These are phyloP conservation scores for Anoplopoma fimbria DNA, from an alignment of 2,113 vertebrate genomes.

Conservation along the genomic window DNA sequence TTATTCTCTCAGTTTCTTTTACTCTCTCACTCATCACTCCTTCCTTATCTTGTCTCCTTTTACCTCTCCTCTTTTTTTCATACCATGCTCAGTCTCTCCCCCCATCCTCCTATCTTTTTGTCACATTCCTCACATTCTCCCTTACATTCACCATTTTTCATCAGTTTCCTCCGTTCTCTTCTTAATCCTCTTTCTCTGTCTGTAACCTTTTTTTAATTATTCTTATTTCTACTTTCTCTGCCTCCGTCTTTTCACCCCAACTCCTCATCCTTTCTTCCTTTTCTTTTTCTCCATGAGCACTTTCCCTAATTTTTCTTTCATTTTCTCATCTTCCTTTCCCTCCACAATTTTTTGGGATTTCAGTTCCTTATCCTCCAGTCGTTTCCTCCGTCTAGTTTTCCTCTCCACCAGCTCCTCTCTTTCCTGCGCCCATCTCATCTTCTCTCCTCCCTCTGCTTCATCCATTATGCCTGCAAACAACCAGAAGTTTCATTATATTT, in stretches of 20 bases:
- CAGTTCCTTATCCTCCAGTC: not conserved
- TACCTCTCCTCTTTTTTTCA: not conserved
- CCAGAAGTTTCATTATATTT: constrained; percentile 49
- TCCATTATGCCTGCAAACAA: constrained; percentile 49
- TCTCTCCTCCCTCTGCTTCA: constrained; percentile 7
- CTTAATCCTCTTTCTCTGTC: not conserved
- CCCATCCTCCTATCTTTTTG: not conserved
- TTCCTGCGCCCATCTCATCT: not conserved
- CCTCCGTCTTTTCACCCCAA: not conserved
- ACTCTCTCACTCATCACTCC: not conserved
- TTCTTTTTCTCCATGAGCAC: not conserved
- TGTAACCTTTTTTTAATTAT: not conserved
- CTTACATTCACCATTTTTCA: not conserved
- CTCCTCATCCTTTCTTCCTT: not conserved
- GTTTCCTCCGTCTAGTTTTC: not conserved
- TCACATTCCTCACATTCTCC: not conserved
- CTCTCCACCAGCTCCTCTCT: not conserved
- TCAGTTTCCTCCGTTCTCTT: not conserved
- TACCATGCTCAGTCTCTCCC: not conserved
- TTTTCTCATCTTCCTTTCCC: too few species aligned
- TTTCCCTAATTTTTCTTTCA: not conserved
- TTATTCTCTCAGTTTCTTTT: not conserved
- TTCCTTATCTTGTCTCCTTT: not conserved
- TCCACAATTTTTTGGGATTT: not conserved
- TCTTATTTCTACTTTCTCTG: not conserved